Evolutionary conservation across 2,888 invertebrate species (phyloP).

Genomic region (Acronicta leporina): DNA sequence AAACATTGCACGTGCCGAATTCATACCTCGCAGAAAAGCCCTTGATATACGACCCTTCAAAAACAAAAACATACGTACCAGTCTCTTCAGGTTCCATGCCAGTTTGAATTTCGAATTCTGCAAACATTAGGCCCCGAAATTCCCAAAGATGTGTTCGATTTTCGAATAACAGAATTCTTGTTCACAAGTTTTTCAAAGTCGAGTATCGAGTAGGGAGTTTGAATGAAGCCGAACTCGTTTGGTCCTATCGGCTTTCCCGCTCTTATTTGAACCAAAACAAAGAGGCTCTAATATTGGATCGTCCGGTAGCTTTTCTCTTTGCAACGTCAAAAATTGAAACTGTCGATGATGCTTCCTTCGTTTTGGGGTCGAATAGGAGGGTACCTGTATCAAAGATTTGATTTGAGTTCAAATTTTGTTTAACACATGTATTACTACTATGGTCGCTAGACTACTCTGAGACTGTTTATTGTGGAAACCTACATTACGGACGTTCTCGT

Average conservation of each 20-base stretch:
- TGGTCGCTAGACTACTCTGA: constrained; percentile 16
- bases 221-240: constrained; percentile 34
- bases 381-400: constrained; percentile 6
- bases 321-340: constrained; percentile 28
- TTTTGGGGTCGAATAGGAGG: constrained; percentile 11
- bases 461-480: constrained; percentile 25
- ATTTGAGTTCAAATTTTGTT: background rate
- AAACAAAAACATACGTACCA: constrained; percentile 35
- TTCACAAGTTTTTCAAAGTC: constrained; percentile 22
- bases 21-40: constrained; percentile 9
- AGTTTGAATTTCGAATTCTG: constrained; percentile 29
- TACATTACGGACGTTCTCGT: constrained; percentile 11
- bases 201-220: constrained; percentile 26
- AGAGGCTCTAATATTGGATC: constrained; percentile 25
- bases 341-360: constrained; percentile 25
- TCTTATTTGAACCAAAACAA: constrained; percentile 46
- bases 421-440: background rate
- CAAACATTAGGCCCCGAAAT: constrained; percentile 42
- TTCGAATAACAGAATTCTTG: constrained; percentile 39
- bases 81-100: constrained; percentile 18
- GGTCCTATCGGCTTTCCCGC: constrained; percentile 18
- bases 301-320: constrained; percentile 26
- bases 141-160: constrained; percentile 36
- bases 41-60: constrained; percentile 24
- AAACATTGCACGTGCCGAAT: constrained; percentile 17